Evolutionary conservation across 2,888 invertebrate species (phyloP).

Genomic region (Antheraea assamensis): DNA sequence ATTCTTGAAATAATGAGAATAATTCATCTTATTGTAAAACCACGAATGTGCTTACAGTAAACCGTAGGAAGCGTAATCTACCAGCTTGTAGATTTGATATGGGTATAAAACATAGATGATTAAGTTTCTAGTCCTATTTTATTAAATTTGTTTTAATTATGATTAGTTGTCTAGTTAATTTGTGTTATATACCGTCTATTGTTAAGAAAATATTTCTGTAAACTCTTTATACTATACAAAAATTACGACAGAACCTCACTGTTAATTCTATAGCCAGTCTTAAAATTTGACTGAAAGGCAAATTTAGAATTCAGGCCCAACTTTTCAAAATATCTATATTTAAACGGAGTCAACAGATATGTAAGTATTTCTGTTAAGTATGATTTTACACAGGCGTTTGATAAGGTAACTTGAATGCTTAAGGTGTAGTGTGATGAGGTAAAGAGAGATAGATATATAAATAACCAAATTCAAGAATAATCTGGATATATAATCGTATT

Average conservation of each 20-base stretch:
- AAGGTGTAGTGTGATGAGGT: background rate
- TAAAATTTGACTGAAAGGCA: background rate
- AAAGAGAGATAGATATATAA: background rate
- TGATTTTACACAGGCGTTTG: conserved; percentile 28
- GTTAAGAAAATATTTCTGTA: background rate
- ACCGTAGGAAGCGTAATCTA: conserved; percentile 63
- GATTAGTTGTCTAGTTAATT: conserved; percentile 6
- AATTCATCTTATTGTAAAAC: conserved; percentile 42
- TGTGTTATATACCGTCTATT: background rate
- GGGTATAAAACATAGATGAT: conserved; percentile 38
- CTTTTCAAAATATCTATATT: background rate
- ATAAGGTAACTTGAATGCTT: conserved; percentile 3
- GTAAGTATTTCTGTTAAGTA: background rate
- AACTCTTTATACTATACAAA: background rate
- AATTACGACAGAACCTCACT: background rate
- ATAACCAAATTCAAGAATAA: background rate
- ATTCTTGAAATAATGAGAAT: conserved; percentile 45
- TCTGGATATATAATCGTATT: background rate
- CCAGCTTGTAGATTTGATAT: conserved; percentile 77
- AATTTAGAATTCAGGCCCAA: background rate
- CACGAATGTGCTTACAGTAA: conserved; percentile 55
- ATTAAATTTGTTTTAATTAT: conserved; percentile 15
- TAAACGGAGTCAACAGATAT: background rate
- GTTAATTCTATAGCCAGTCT: background rate
- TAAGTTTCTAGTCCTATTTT: conserved; percentile 15